Evolutionary conservation across 2,888 invertebrate species (phyloP), one percentile per base, ranked within the genome.

Genomic region (Drosophila seclusa): DNA sequence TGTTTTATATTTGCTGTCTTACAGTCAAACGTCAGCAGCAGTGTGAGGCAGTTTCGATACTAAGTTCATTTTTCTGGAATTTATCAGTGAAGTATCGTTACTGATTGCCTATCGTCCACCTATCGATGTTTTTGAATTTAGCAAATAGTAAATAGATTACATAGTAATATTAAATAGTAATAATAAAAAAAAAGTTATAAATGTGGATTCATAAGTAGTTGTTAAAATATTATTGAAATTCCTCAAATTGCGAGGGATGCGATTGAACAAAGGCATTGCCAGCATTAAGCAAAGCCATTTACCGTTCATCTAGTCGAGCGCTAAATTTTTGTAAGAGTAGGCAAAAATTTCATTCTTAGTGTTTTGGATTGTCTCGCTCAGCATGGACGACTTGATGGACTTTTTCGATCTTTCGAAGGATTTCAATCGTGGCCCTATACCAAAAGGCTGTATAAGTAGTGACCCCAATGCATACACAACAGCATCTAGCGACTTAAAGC

Each of bases 341-440:
- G 2, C 4, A 13, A 13, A 13, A 58, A 34, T 49, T 34, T 7
- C 11, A 32, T 45, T 55, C 11, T n/a, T 3, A 50, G 31, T 34
- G 21, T 1, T 31, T 40, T 24, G 6, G n/a, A 24, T 13, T 0
- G 2, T 32, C 13, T 24, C 8, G 11, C 13, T 13, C 18, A 71
- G 61, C 4, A 92, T 92, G 93, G 92, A 93, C 57, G 91, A 92
- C 32, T 67, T 92, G 4, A 82, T 89, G 64, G 90, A 91, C 52
- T 93, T 93, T 66, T 93, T 92, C 38, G 91, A 93, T 64, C 91
- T 92, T 62, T 91, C 92, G 1, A 93, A 93, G 66, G 88, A 91
- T 0, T 92, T 92, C 50, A 83, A 83, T 24, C 84, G 92, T 8
- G 73, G 79, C 7, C 1, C 49, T 21, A 53, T 85, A 0, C 83